Base-by-base conservation (phyloP, 1,140 invertebrate genomes). In the Panagrolaimus sp. region DNA sequence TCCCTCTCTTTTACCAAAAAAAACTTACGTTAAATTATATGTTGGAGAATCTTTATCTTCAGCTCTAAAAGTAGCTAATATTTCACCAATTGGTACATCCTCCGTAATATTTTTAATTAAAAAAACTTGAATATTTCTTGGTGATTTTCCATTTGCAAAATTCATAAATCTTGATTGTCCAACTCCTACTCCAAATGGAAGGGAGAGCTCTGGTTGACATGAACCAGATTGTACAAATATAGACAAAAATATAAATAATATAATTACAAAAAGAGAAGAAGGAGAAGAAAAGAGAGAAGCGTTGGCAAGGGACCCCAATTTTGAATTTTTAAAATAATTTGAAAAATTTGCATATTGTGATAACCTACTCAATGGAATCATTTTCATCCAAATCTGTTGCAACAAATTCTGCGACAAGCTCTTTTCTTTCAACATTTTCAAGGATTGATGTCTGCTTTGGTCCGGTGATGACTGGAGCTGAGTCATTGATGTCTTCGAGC, bases 401-500 rank as follows among this genome's bases (percentile, higher is more conserved):
- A 1, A 68, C 66, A 44, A 73, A 76, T 42, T 63, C 13, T 44
- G 74, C 75, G 38, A 81, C 48, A 14, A 61, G 53, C 8, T 66
- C 70, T 27, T 47, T 27, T 25, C 57, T 25, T 61, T 67, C 63
- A 43, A 63, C 69, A 57, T 73, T 72, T 57, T 82, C 80, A 57
- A 44, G 16, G 16, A 82, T 48, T 23, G 66, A 63, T 16, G 70
- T 25, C 42, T 69, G 62, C 47, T 67, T 63, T 16, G 72, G 76
- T 53, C 78, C 78, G 16, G 88, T 86, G 77, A 96, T 94, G 75
- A 89, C 87, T 0, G 93, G 93, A 0, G 91, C 88, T 81, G 95
- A 94, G 82, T 96, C 93, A 83, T 97, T 97, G 4, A 96, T 91
- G 80, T 97, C 92, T 7, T 90, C 90, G 1, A 98, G 90, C 48